Conservation (phyloP, 2,113 vertebrate species). For the Tetraodon nigroviridis region DNA sequence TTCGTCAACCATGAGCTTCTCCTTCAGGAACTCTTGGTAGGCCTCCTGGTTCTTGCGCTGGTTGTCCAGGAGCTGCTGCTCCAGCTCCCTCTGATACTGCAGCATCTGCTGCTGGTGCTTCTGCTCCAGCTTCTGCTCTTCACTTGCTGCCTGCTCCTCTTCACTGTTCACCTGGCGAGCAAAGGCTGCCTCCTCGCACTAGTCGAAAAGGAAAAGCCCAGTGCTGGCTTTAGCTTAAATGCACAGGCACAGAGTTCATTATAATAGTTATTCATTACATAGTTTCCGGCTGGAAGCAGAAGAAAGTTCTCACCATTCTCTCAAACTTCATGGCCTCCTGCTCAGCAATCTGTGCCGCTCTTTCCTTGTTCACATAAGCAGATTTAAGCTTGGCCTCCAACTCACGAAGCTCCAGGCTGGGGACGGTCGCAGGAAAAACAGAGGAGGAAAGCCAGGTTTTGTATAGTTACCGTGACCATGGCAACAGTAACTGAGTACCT, state of each 20-base stretch:
- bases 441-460: neutral
- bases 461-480: neutral
- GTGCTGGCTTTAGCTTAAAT: neutral
- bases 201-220: conserved; percentile 1
- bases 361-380: conserved; percentile 86
- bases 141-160: conserved; percentile 53
- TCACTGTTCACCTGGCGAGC: conserved; percentile 76
- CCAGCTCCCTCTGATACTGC: conserved; percentile 79
- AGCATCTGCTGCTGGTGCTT: conserved; percentile 68
- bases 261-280: neutral
- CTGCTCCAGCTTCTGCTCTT: conserved; percentile 71
- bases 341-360: conserved; percentile 88
- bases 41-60: conserved; percentile 80
- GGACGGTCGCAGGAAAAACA: neutral
- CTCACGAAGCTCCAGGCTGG: conserved; percentile 86
- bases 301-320: conserved; percentile 75
- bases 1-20: conserved; percentile 90
- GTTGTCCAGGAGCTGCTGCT: conserved; percentile 83
- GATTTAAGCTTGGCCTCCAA: conserved; percentile 84
- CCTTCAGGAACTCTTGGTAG: conserved; percentile 86
- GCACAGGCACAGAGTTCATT: neutral
- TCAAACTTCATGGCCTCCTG: conserved; percentile 79
- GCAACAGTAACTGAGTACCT: conserved; percentile 71
- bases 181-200: conserved; percentile 82
- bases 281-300: neutral